Conservation (phyloP, 2,888 invertebrate species). For the Cristatella mucedo region DNA sequence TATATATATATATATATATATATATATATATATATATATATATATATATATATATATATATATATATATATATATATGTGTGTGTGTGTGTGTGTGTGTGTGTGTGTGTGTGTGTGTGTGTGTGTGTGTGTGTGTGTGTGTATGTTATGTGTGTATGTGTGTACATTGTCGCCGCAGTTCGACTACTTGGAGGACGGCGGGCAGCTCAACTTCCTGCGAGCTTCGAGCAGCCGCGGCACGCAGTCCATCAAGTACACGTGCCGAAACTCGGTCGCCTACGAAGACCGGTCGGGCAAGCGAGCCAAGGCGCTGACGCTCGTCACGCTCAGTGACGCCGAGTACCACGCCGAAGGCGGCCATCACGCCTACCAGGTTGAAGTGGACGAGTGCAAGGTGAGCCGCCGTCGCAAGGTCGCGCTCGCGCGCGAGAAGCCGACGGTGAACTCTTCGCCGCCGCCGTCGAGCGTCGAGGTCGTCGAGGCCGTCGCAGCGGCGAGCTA, state of each 20-base stretch:
- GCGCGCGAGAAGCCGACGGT: too few species aligned
- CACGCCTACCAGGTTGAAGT: conserved; percentile 8
- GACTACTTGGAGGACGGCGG: conserved; percentile 7
- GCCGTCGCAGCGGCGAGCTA: too few species aligned
- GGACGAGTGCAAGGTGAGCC: conserved; percentile 11
- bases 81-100: too few species aligned
- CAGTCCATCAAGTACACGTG: conserved; percentile 7
- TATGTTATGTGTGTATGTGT: neutral
- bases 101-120: too few species aligned
- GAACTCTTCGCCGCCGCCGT: too few species aligned
- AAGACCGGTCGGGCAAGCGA: neutral
- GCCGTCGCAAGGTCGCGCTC: too few species aligned
- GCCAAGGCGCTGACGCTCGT: conserved; percentile 3
- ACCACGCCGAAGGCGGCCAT: neutral
- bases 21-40: too few species aligned
- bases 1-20: too few species aligned
- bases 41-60: too few species aligned
- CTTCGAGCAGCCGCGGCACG: conserved; percentile 2
- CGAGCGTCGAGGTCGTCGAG: too few species aligned
- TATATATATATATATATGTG: too few species aligned
- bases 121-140: too few species aligned
- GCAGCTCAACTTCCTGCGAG: conserved; percentile 8
- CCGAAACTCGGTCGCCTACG: conserved; percentile 4
- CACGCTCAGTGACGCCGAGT: conserved; percentile 2
- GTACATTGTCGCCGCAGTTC: conserved; percentile 9